These are phyloP conservation scores for Eulemur rubriventer DNA, from an alignment of 2,797 vertebrate genomes.

Conservation along the genomic window DNA sequence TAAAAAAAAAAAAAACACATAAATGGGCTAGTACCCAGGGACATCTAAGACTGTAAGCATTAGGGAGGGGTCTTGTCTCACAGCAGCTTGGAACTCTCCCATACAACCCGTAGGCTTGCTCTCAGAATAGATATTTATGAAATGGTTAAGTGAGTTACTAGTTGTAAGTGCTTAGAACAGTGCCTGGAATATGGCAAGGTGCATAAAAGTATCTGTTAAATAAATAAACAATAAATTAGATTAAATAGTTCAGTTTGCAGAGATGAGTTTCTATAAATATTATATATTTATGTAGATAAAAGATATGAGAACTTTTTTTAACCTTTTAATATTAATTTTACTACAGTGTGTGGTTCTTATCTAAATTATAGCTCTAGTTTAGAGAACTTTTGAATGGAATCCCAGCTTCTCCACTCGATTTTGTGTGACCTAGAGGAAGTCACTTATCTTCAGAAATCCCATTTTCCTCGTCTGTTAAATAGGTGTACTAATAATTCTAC, in stretches of 20 bases:
- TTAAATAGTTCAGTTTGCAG: slow-evolving; percentile 2
- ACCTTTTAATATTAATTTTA: neutral
- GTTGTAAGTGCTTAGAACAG: neutral
- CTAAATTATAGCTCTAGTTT: neutral
- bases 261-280: slow-evolving; percentile 43
- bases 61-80: neutral
- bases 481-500: neutral
- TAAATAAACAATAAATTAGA: slow-evolving; percentile 35
- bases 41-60: neutral
- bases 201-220: slow-evolving; percentile 31
- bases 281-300: neutral
- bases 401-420: neutral
- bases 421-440: neutral
- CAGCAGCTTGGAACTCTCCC: neutral
- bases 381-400: neutral
- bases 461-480: neutral
- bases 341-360: neutral
- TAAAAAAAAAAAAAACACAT: neutral
- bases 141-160: neutral
- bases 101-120: rapidly evolving
- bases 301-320: too few relatives aligned
- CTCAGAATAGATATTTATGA: neutral
- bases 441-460: neutral
- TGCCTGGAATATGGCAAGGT: neutral
- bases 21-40: neutral